These are phyloP conservation scores for Psephotus haematonotus DNA, from an alignment of 2,113 vertebrate species.

Conservation along the genomic window DNA sequence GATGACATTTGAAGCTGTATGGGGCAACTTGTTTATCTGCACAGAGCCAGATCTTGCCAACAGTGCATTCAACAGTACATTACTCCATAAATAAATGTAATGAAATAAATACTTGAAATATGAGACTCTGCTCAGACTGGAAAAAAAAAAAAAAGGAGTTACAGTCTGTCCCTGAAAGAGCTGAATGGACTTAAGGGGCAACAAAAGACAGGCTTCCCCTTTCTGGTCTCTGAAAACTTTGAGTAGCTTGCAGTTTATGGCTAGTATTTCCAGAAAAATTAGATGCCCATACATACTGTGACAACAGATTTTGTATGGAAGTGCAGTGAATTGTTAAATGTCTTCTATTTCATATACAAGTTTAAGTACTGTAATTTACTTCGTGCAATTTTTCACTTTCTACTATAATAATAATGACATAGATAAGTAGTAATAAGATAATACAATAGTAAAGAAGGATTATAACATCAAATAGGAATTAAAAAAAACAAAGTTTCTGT, in stretches of 20 bases:
- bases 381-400: neutral
- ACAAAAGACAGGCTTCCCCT: neutral
- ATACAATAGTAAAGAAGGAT: neutral
- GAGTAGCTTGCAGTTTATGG: neutral
- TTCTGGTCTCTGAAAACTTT: neutral
- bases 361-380: slow-evolving; percentile 10
- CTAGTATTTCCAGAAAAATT: neutral
- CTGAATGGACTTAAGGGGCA: neutral
- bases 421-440: neutral
- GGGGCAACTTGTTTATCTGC: neutral
- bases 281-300: neutral
- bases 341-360: neutral
- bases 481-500: neutral
- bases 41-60: neutral
- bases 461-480: neutral
- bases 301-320: neutral
- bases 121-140: neutral
- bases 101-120: neutral
- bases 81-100: neutral
- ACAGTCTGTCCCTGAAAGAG: neutral
- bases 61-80: neutral
- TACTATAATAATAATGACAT: neutral
- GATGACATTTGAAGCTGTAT: neutral
- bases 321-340: neutral
- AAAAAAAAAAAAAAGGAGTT: neutral